These are phyloP conservation scores for Spodoptera littoralis DNA, from an alignment of 2,888 invertebrate genomes.

Conservation along the genomic window DNA sequence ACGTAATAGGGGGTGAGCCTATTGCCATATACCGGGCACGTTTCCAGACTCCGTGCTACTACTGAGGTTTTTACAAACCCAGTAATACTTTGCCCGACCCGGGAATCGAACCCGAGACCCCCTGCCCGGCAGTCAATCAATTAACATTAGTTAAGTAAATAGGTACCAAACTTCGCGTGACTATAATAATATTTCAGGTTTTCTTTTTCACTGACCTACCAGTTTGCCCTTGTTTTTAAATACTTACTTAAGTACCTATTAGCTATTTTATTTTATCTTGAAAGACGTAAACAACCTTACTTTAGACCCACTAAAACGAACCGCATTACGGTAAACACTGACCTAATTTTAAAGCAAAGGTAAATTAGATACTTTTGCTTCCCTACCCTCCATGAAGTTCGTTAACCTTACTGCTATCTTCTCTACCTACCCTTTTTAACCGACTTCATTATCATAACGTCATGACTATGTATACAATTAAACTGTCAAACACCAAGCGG, in stretches of 20 bases:
- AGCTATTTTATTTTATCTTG: constrained; percentile 9
- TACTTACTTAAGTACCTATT: not conserved
- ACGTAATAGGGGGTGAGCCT: too few relatives aligned
- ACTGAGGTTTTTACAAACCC: too few relatives aligned
- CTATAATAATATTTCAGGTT: constrained; percentile 2
- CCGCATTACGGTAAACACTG: constrained; percentile 57
- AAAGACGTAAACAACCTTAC: constrained; percentile 35
- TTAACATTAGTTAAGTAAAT: too few relatives aligned
- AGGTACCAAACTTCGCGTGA: constrained; percentile 18
- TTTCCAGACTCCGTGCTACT: too few relatives aligned
- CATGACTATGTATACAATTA: constrained; percentile 5
- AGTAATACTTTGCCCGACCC: too few relatives aligned
- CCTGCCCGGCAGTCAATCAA: too few relatives aligned
- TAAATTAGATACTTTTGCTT: constrained; percentile 26
- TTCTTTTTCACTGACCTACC: constrained; percentile 1
- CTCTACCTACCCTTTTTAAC: constrained; percentile 2
- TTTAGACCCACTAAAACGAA: constrained; percentile 34
- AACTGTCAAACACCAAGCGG: too few relatives aligned
- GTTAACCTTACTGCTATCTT: constrained; percentile 46
- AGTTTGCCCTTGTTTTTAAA: not conserved
- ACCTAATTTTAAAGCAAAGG: constrained; percentile 50
- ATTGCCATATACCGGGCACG: too few relatives aligned
- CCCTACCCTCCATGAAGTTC: constrained; percentile 41
- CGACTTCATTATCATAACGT: constrained; percentile 11
- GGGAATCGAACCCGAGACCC: too few relatives aligned